Base-by-base conservation (phyloP, 2,888 invertebrate species). In the Drosophila mimica region DNA sequence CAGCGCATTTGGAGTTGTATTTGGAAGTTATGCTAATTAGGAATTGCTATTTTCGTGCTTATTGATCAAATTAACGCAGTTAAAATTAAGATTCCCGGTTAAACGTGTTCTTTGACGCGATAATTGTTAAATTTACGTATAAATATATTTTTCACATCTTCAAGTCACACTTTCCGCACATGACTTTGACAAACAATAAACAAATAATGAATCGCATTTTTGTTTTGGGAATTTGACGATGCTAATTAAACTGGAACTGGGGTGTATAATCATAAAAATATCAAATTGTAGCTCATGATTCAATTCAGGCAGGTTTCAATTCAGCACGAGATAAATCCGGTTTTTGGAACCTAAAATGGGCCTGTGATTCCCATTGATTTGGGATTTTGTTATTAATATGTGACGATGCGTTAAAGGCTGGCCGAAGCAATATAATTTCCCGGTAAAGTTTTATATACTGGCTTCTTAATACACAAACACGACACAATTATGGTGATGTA, bases 31-130 rank as follows among this genome's bases (percentile, higher is more conserved):
- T 38, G 40, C 70, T 73, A 81, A 82, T 83, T 81, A 53, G 25
- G 38, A 62, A 57, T 65, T 69, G 46, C 59, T 76, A 68, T 66
- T 51, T 40, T 65, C 70, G 72, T 65, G 58, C 76, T 80, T 73
- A 81, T 82, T 81, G 76, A 75, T 70, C 57, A 81, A 84, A 84
- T 84, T 88, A 87, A 75, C 83, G 76, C 57, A 56, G 58, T 40
- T 69, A 62, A 70, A 75, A 76, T 78, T 69, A 74, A 68, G 58
- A 65, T 54, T 38, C 71, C 74, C 67, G 57, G 72, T 74, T 61
- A 76, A 89, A 87, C 83, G 51, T 66, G 85, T 89, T 88, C 60
- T 38, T 25, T 65, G 54, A 25, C 60, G 70, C 58, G 33, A 67
- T 40, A 48, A 9, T 49, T 25, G 13, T 38, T 34, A 8, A 63